Percentiles rank a stretch among this genome's conserved stretches.
Conservation (phyloP, 2,797 vertebrate species). For the Picus viridis region DNA sequence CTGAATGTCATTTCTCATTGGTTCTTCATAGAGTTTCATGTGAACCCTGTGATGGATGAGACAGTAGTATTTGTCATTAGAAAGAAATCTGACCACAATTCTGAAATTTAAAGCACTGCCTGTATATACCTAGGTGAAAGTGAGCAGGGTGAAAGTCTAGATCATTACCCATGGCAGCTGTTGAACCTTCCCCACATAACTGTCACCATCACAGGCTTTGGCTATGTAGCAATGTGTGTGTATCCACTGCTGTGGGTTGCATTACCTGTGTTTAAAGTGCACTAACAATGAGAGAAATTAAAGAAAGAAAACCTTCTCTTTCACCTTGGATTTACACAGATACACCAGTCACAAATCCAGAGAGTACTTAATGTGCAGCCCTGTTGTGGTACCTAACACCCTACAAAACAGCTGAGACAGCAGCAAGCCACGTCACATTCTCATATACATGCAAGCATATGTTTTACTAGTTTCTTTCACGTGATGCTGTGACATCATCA, state of each 20-base stretch:
- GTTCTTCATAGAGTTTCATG: neutral
- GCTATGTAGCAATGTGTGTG: accelerated
- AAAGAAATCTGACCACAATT: neutral
- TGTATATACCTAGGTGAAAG: accelerated
- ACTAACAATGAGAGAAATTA: accelerated
- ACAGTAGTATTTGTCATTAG: neutral
- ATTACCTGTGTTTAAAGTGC: too few species aligned
- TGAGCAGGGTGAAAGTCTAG: neutral
- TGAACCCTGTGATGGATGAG: neutral
- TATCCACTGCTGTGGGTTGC: accelerated
- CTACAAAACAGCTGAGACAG: neutral
- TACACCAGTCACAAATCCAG: accelerated
- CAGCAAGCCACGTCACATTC: accelerated
- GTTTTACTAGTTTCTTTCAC: accelerated
- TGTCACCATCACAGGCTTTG: accelerated
- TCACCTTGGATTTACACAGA: too few species aligned
- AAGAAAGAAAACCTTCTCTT: accelerated
- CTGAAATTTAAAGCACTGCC: accelerated
- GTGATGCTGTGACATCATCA: accelerated
- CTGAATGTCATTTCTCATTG: neutral
- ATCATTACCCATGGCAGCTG: accelerated
- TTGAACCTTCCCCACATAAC: accelerated
- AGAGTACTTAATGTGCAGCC: accelerated
- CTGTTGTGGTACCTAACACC: accelerated
- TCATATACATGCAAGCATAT: accelerated